A percentile compares a stretch with the other conserved stretches of the same genome.
Conservation (phyloP, 2,113 vertebrate species). For the Petrocephalus zakoni region DNA sequence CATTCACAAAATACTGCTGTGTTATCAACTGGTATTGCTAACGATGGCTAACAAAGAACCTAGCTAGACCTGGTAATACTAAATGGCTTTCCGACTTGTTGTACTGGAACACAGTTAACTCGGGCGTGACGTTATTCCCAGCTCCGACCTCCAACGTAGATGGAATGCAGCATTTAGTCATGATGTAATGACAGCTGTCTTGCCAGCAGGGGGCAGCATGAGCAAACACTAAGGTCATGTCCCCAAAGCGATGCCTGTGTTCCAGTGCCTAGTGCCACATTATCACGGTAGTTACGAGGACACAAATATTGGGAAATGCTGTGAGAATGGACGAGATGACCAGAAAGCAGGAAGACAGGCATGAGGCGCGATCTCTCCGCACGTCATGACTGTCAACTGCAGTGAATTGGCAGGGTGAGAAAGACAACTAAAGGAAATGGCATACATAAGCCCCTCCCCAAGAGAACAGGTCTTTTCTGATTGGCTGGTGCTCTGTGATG, state of each 20-base stretch:
- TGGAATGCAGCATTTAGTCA: neutral
- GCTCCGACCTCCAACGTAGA: neutral
- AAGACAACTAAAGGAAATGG: neutral
- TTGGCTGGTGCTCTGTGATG: neutral
- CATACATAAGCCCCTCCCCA: neutral
- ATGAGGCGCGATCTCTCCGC: too few relatives aligned
- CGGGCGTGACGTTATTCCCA: neutral
- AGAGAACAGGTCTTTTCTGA: neutral
- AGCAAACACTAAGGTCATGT: conserved; percentile 46
- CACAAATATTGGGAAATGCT: neutral
- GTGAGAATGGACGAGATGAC: neutral
- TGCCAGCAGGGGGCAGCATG: conserved; percentile 47
- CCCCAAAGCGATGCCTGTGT: neutral
- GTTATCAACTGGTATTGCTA: neutral
- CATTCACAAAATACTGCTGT: neutral
- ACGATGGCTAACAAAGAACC: neutral
- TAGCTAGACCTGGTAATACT: neutral
- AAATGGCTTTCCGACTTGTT: neutral
- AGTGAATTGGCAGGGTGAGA: neutral
- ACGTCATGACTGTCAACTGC: neutral
- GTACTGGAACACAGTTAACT: neutral
- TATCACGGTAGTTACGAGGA: neutral
- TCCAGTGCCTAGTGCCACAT: neutral
- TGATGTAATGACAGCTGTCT: neutral
- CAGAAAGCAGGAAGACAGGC: neutral